Conservation (phyloP, 2,113 vertebrate genomes). For the Percina caprodes region DNA sequence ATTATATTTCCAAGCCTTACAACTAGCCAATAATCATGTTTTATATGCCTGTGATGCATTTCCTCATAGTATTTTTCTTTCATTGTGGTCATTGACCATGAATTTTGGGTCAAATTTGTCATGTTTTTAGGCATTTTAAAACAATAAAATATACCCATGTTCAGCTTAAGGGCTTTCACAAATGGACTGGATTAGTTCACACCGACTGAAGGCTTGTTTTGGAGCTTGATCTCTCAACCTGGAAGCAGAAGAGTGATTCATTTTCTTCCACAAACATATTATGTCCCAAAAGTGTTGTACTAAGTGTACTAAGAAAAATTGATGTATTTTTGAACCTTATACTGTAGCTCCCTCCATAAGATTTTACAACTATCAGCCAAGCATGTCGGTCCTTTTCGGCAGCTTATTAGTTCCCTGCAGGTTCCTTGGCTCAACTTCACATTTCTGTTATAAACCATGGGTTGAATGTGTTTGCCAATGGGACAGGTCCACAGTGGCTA, state of each 20-base stretch:
- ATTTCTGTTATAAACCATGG: slow-evolving; percentile 15
- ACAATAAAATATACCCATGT: neutral
- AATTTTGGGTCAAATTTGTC: slow-evolving; percentile 12
- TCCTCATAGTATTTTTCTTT: neutral
- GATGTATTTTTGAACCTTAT: neutral
- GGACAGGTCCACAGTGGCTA: slow-evolving; percentile 17
- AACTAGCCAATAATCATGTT: slow-evolving; percentile 4
- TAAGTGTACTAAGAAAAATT: neutral
- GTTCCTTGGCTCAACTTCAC: slow-evolving; percentile 11
- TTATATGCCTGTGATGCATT: slow-evolving; percentile 5
- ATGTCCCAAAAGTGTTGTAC: neutral
- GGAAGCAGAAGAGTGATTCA: neutral
- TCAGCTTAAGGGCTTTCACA: slow-evolving; percentile 20
- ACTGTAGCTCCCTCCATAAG: slow-evolving; percentile 9
- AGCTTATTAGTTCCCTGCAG: slow-evolving; percentile 8
- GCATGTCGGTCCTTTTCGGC: slow-evolving; percentile 15
- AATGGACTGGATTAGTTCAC: slow-evolving; percentile 17
- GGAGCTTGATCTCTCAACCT: neutral
- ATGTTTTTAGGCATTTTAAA: slow-evolving; percentile 24
- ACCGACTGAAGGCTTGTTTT: neutral
- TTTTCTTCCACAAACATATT: slow-evolving; percentile 19
- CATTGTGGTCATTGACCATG: neutral
- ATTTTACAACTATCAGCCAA: slow-evolving; percentile 32
- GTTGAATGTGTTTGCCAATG: slow-evolving; percentile 7
- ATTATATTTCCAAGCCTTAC: neutral